These are phyloP conservation scores for Diarsia rubi DNA, from an alignment of 2,888 invertebrate species.

Conservation along the genomic window DNA sequence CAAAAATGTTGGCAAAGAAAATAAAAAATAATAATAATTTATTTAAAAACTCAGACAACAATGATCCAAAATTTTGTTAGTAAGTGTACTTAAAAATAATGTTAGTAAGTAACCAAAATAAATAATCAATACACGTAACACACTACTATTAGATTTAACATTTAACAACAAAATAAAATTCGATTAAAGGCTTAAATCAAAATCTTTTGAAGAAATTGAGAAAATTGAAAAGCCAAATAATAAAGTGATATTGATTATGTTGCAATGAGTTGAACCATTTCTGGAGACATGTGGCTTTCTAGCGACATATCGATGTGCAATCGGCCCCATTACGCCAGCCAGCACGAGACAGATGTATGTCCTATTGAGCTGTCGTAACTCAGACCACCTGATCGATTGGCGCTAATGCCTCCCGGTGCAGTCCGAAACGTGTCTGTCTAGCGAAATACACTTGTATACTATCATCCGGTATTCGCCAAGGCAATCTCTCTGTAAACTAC, in stretches of 20 bases:
- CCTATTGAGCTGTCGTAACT: slow-evolving; percentile 81
- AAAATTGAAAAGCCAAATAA: slow-evolving; percentile 5
- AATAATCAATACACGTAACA: too few species aligned
- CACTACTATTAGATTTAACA: too few species aligned
- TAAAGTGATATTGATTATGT: slow-evolving; percentile 24
- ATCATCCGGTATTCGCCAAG: slow-evolving; percentile 5
- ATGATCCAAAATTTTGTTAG: too few species aligned
- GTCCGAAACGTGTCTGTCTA: slow-evolving; percentile 56
- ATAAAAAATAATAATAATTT: too few species aligned
- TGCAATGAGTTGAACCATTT: slow-evolving; percentile 40
- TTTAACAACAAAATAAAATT: too few species aligned
- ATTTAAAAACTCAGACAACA: too few species aligned
- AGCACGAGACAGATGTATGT: slow-evolving; percentile 78
- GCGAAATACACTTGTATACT: slow-evolving; percentile 11
- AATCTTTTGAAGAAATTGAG: background rate
- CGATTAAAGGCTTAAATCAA: too few species aligned
- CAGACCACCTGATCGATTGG: slow-evolving; percentile 78
- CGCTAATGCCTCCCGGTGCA: slow-evolving; percentile 71
- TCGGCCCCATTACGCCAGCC: slow-evolving; percentile 71
- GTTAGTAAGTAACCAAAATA: too few species aligned
- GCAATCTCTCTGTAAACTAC: background rate
- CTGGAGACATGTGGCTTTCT: slow-evolving; percentile 55
- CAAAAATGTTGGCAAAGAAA: background rate
- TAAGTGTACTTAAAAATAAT: too few species aligned
- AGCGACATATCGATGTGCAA: slow-evolving; percentile 67